Percentiles rank a stretch among this genome's conserved stretches.
These are phyloP conservation scores for Nasalis larvatus DNA, from an alignment of 2,113 vertebrate genomes.

Conservation along the genomic window DNA sequence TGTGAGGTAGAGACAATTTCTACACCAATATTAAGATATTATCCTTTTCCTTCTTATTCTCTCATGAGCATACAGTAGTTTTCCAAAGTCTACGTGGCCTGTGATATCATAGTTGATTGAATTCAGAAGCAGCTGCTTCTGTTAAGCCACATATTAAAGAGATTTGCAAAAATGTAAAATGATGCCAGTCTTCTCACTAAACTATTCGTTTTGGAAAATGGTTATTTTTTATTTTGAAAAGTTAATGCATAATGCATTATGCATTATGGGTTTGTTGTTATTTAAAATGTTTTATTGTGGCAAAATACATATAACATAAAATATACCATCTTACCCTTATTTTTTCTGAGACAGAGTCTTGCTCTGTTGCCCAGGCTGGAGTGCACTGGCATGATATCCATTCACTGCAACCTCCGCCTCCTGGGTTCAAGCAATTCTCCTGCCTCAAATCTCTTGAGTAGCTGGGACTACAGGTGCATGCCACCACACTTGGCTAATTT, in stretches of 20 bases:
- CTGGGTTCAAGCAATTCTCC: no score
- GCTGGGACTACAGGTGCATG: no score
- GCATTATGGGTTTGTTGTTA: background rate
- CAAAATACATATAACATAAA: background rate
- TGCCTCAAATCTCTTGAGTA: no score
- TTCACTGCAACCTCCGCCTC: no score
- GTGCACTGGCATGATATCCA: no score
- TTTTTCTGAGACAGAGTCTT: no score
- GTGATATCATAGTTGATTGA: background rate
- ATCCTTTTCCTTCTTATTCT: background rate
- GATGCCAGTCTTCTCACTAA: background rate
- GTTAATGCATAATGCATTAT: no score
- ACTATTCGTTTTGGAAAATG: background rate
- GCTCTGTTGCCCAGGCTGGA: no score
- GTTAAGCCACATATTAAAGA: background rate
- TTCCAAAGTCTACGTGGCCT: background rate
- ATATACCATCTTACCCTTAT: background rate
- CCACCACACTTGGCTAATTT: no score
- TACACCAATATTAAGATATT: background rate
- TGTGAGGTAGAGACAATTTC: background rate
- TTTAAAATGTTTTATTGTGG: background rate
- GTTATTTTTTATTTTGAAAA: background rate
- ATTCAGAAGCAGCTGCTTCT: background rate
- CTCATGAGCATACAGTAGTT: background rate
- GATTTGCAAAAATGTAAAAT: background rate